Conservation (phyloP, 30 jellyfish, hydroid and myxozoan genomes). For the Pelagia noctiluca region DNA sequence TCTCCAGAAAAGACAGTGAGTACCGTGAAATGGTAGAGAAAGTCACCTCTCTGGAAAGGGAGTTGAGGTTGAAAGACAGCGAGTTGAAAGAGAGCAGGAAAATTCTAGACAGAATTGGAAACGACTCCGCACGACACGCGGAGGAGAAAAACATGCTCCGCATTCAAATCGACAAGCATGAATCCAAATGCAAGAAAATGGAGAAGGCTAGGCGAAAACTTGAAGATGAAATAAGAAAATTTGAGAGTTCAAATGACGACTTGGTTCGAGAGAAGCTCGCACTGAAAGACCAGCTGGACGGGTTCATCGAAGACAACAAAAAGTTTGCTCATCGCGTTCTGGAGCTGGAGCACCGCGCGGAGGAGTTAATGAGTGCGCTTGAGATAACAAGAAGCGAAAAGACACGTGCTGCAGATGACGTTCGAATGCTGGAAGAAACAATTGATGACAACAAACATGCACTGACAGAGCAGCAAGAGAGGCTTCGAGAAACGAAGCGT, state of each 20-base stretch:
- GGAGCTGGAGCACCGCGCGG: slow-evolving; percentile 76
- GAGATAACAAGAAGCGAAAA: slow-evolving; percentile 68
- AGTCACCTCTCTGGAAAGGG: slow-evolving; percentile 44
- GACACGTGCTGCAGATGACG: slow-evolving; percentile 54
- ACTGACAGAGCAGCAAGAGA: slow-evolving; percentile 47
- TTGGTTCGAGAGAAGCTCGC: slow-evolving; percentile 51
- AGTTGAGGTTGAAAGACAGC: slow-evolving; percentile 27
- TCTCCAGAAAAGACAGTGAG: slow-evolving; percentile 64
- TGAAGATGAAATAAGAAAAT: slow-evolving; percentile 64
- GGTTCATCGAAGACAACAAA: slow-evolving; percentile 83
- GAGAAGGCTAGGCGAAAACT: slow-evolving; percentile 57
- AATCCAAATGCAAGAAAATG: slow-evolving; percentile 45
- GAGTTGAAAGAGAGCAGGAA: slow-evolving; percentile 57
- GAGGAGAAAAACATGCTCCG: slow-evolving; percentile 79
- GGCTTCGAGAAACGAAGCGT: slow-evolving; percentile 48
- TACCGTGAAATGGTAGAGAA: slow-evolving; percentile 36
- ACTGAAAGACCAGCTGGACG: slow-evolving; percentile 70
- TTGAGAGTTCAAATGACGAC: slow-evolving; percentile 32
- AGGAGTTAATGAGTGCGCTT: slow-evolving; percentile 60
- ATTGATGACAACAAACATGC: slow-evolving; percentile 7
- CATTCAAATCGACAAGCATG: slow-evolving; percentile 63
- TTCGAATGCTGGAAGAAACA: slow-evolving; percentile 45
- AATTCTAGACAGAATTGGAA: slow-evolving; percentile 27
- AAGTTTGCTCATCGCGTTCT: slow-evolving; percentile 85
- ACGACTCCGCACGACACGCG: slow-evolving; percentile 30